Evolutionary conservation across 37 sponge, comb jelly and placozoan genomes (phyloP).

Genomic region (Theonella swinhoei): DNA sequence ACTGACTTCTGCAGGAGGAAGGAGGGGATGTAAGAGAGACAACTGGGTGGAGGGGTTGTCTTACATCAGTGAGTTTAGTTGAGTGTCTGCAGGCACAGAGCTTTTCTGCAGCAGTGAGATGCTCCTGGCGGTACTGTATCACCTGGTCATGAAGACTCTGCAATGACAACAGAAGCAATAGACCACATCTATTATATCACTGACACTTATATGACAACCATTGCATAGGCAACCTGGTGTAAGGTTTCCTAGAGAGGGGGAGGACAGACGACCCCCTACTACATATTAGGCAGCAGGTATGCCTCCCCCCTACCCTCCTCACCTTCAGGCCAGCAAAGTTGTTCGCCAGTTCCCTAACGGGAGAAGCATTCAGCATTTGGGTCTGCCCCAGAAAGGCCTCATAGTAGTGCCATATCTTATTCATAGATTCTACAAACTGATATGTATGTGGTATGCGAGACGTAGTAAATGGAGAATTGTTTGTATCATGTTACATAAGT

Average conservation of each 20-base stretch:
- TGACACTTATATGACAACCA: too few species aligned
- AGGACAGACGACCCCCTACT: too few species aligned
- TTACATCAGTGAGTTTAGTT: slow-evolving; percentile 60
- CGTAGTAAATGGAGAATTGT: neutral
- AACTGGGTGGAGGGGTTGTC: neutral
- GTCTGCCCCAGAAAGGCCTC: slow-evolving; percentile 66
- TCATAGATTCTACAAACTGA: slow-evolving; percentile 60
- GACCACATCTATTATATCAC: neutral
- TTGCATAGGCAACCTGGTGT: too few species aligned
- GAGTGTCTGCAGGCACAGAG: slow-evolving; percentile 61
- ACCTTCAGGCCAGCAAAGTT: slow-evolving; percentile 54
- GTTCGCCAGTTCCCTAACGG: slow-evolving; percentile 54
- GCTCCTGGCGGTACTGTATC: slow-evolving; percentile 40
- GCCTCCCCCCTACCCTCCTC: too few species aligned
- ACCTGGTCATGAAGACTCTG: slow-evolving; percentile 61
- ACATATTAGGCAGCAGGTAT: too few species aligned
- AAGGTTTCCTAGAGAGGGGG: too few species aligned
- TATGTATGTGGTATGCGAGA: too few species aligned
- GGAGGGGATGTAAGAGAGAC: neutral
- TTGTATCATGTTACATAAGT: neutral
- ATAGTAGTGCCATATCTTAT: slow-evolving; percentile 56
- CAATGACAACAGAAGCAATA: neutral
- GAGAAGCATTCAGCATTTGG: slow-evolving; percentile 37
- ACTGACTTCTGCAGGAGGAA: slow-evolving; percentile 8
- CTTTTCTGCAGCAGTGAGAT: slow-evolving; percentile 45